Percentiles rank a stretch among this genome's conserved stretches.
These are phyloP conservation scores for Xerus inauris DNA, from an alignment of 2,113 vertebrate species.

Conservation along the genomic window DNA sequence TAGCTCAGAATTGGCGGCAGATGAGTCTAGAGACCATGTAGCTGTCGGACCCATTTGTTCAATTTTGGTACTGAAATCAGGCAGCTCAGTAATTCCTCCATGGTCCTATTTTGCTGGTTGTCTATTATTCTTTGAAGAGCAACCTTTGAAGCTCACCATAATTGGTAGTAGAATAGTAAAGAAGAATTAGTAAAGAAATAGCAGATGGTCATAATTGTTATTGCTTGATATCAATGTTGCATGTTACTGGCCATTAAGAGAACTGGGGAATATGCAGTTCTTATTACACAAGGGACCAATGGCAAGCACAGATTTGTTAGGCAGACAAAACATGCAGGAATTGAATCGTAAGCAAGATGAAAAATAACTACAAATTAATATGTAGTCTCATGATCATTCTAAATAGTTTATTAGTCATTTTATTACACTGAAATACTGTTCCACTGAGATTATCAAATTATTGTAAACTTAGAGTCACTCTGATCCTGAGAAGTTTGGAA, in stretches of 20 bases:
- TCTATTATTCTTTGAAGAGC: not conserved
- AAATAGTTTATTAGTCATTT: slow-evolving; percentile 68
- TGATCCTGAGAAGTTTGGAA: slow-evolving; percentile 58
- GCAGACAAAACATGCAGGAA: not conserved
- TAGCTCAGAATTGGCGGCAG: slow-evolving; percentile 52
- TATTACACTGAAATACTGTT: slow-evolving; percentile 64
- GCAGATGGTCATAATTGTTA: slow-evolving; percentile 18
- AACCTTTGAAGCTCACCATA: not conserved
- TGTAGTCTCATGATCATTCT: slow-evolving; percentile 46
- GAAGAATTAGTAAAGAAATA: not conserved
- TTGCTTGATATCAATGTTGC: slow-evolving; percentile 46
- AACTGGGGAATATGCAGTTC: not conserved
- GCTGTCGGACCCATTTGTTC: not conserved
- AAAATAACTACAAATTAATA: slow-evolving; percentile 70
- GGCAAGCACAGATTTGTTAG: slow-evolving; percentile 6
- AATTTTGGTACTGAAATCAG: not conserved
- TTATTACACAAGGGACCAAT: not conserved
- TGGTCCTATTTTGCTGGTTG: not conserved
- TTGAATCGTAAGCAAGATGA: slow-evolving; percentile 54
- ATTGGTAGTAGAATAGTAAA: not conserved
- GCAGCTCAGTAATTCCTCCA: not conserved
- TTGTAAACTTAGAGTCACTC: slow-evolving; percentile 1
- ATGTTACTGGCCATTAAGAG: slow-evolving; percentile 42
- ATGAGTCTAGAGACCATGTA: slow-evolving; percentile 8
- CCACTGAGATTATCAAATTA: slow-evolving; percentile 55